Evolutionary conservation across 2,888 invertebrate species (phyloP).

Genomic region (Lamellibrachia satsuma): DNA sequence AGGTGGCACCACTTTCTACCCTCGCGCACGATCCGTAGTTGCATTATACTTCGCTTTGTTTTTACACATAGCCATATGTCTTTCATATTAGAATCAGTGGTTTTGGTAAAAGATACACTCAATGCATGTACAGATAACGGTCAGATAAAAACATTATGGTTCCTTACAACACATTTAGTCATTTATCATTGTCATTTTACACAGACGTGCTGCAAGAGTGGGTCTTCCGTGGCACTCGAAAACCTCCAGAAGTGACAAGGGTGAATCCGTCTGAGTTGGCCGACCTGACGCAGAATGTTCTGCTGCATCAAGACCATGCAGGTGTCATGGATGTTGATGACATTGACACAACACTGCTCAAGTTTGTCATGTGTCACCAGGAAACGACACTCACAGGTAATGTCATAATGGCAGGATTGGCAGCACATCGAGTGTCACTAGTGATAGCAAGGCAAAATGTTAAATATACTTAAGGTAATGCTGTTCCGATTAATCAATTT

Average conservation of each 20-base stretch:
- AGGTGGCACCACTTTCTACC: not conserved
- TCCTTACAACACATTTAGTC: too few relatives aligned
- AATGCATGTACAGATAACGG: too few relatives aligned
- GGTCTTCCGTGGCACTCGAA: not conserved
- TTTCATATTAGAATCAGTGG: too few relatives aligned
- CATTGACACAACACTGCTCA: not conserved
- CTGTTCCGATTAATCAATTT: too few relatives aligned
- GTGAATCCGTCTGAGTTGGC: not conserved
- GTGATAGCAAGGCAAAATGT: too few relatives aligned
- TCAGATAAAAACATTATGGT: too few relatives aligned
- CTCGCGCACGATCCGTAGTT: not conserved
- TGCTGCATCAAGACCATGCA: not conserved
- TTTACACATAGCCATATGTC: not conserved
- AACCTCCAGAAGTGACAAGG: not conserved
- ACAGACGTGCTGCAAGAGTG: not conserved
- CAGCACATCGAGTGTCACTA: too few relatives aligned
- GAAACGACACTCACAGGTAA: not conserved
- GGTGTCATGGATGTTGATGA: not conserved
- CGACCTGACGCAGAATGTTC: constrained; percentile 4
- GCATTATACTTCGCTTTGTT: not conserved
- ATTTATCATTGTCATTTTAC: not conserved
- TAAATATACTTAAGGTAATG: too few relatives aligned
- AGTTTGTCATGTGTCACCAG: constrained; percentile 5
- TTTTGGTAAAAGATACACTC: too few relatives aligned
- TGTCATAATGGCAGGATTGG: not conserved